Evolutionary conservation across 2,797 vertebrate genomes (phyloP).

Genomic region (Thunnus albacares): DNA sequence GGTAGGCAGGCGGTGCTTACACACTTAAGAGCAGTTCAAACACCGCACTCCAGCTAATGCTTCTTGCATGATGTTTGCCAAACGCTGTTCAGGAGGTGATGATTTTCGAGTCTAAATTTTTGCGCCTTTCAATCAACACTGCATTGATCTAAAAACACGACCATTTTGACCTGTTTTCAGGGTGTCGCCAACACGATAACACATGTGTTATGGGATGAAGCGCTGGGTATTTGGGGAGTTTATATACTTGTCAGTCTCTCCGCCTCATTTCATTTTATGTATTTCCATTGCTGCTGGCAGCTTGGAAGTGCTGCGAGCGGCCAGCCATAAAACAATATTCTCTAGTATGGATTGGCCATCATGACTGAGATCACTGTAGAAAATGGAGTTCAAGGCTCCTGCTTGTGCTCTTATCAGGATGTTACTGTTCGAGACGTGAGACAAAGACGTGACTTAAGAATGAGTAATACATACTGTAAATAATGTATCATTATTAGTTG

Average conservation of each 20-base stretch:
- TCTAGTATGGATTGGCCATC: conserved; percentile 50
- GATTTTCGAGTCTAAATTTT: not conserved
- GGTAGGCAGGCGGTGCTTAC: conserved; percentile 27
- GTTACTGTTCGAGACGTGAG: not conserved
- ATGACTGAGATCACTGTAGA: conserved; percentile 46
- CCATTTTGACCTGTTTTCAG: not conserved
- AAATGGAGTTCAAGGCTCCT: conserved; percentile 51
- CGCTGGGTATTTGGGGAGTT: conserved; percentile 55
- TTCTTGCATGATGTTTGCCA: conserved; percentile 14
- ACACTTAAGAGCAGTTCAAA: conserved; percentile 40
- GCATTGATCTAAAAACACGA: conserved; percentile 9
- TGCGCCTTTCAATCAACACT: not conserved
- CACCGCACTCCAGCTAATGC: conserved; percentile 18
- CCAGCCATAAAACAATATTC: conserved; percentile 68
- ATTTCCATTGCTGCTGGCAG: conserved; percentile 68
- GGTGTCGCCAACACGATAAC: conserved; percentile 9
- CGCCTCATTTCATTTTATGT: conserved; percentile 77
- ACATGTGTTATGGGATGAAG: conserved; percentile 45
- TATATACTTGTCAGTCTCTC: conserved; percentile 69
- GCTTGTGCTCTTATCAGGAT: conserved; percentile 19
- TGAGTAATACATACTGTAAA: too few species aligned
- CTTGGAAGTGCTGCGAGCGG: conserved; percentile 43
- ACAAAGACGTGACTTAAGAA: not conserved
- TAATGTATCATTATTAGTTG: too few species aligned
- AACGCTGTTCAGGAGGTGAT: not conserved